A percentile compares a stretch with the other conserved stretches of the same genome.
phyloP scores from a whole-genome alignment of 2,888 invertebrate species.

The Cheilosia grossa region DNA sequence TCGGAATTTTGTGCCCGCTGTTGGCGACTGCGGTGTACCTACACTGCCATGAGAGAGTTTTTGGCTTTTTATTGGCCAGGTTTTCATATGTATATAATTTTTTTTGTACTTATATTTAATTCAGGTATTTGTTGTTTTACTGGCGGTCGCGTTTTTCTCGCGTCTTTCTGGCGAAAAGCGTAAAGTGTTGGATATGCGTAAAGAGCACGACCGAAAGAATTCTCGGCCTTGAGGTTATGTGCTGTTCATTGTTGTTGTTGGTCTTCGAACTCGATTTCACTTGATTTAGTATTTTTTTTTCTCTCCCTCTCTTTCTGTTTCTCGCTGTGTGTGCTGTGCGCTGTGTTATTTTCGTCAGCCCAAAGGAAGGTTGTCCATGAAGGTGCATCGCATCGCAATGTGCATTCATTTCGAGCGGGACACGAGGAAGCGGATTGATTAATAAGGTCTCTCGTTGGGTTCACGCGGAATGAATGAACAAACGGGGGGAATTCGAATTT shows the following conservation, averaged over 20 bases:
- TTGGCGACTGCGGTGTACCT: neutral
- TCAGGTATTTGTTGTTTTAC: constrained; percentile 46
- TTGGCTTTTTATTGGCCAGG: constrained; percentile 40
- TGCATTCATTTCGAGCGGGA: constrained; percentile 22
- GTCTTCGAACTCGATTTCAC: constrained; percentile 71
- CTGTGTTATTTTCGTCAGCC: constrained; percentile 14
- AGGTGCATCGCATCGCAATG: constrained; percentile 37
- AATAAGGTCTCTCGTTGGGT: constrained; percentile 65
- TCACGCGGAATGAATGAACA: constrained; percentile 62
- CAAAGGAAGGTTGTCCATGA: constrained; percentile 60
- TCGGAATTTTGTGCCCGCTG: constrained; percentile 16
- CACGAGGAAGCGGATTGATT: constrained; percentile 27
- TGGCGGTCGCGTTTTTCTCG: neutral
- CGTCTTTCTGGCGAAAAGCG: constrained; percentile 48
- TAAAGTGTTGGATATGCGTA: constrained; percentile 67
- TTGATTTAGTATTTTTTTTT: constrained; percentile 39
- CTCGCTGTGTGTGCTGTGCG: neutral
- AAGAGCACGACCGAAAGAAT: constrained; percentile 71
- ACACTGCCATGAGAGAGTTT: constrained; percentile 31
- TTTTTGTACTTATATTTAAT: constrained; percentile 58
- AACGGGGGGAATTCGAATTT: constrained; percentile 40
- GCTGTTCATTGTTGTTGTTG: constrained; percentile 20
- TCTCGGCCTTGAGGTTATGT: constrained; percentile 70
- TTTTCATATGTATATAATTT: constrained; percentile 29
- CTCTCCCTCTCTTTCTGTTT: neutral